Base-by-base conservation (phyloP, 1,140 invertebrate species). In the Macrosteles quadrilineatus region DNA sequence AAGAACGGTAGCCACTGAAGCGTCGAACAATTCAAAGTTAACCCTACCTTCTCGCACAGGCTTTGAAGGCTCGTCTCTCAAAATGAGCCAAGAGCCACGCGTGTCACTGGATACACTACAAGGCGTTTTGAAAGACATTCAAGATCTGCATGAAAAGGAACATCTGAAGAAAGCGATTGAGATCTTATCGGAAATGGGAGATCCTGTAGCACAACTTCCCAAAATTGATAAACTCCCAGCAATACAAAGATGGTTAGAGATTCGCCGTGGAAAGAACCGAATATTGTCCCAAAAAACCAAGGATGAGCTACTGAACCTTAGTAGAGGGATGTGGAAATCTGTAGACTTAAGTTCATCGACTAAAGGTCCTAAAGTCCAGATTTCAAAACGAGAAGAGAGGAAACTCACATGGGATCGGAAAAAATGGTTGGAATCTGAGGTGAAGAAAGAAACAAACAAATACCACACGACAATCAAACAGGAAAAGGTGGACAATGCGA, bases 201-300 rank as follows among this genome's bases (percentile, higher is more conserved):
- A 66, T 66, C 63, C 63, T 11, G 14, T 66, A 14, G 63, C 63
- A 45, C 32, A 66, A 25, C 63, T 66, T 43, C 63, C 63, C 17
- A 43, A 66, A 9, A 14, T 40, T 45, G 27, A 66, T 30, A 66
- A 66, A 43, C 36, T 66, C 1, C 32, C 32, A 21, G 11, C 63
- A 2, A 11, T 66, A 9, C 31, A 66, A 25, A 32, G 63, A 1
- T 43, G 36, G 36, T 45, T 40, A 1, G 63, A 66, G 36, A 12
- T 66, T 6, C 31, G 63, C 19, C 14, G 23, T 17, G 63, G 63
- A 17, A 66, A 43, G 14, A 66, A 27, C 9, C 19, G 23, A 23
- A 45, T 27, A 21, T 43, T 66, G 36, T 43, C 63, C 19, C 14
- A 40, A 45, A 25, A 43, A 19, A 27, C 14, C 2, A 66, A 66